Base-by-base conservation (phyloP, 2,797 vertebrate genomes). In the Epinephelus coioides region DNA sequence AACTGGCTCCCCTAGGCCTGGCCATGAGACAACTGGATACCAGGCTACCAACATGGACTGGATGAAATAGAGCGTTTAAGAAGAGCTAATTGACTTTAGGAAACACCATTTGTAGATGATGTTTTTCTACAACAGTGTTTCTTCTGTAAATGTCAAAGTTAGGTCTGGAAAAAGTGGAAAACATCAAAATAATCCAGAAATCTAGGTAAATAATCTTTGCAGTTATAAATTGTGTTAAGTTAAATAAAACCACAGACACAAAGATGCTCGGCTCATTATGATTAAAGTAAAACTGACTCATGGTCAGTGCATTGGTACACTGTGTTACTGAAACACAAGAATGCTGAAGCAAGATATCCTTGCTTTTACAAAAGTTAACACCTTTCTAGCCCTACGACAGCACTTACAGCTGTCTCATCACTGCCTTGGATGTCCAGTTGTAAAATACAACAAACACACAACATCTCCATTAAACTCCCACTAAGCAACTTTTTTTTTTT, bases 1-100 rank as follows among this genome's bases (percentile, higher is more conserved):
- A 75, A 78, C 60, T 43, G n/a, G 38, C 50, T 55, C 70, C 51
- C 53, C 55, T 21, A 80, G 54, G 51, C 30, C 70, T 50, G 54
- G 53, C 47, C 25, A n/a, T 49, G 56, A 56, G 21, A 56, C 2
- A 27, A 15, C 23, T 65, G 19, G 19, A 23, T n/a, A 9, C 49
- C 5, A 51, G 59, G 15, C 44, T 27, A 21, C n/a, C 23, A 30
- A 67, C 43, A 14, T 23, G 9, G 8, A 54, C 5, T 34, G 12
- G 3, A 43, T 30, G 4, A 23, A 38, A 51, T 5, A 14, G 5
- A n/a, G 5, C 11, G 4, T 34, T 40, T 19, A 34, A 38, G 3
- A 23, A 19, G 9, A 72, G 15, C 14, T n/a, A 2, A 23, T 19
- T 46, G 27, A 43, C 44, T 5, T 23, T 5, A 27, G 27, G 27